A percentile compares a stretch with the other conserved stretches of the same genome.
Evolutionary conservation across 2,113 vertebrate genomes (phyloP).

Genomic region (human (Homo sapiens)): GRCh38 chr14:67224501-67225000

Average conservation of each 20-base stretch:
- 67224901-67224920: slow-evolving; percentile 7
- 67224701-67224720: neutral
- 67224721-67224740: neutral
- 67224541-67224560: neutral
- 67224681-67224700: slow-evolving; percentile 42
- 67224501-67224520: no score
- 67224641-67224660: slow-evolving; percentile 36
- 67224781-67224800: slow-evolving; percentile 32
- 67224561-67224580: slow-evolving; percentile 38
- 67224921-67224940: neutral
- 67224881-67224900: neutral
- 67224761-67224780: neutral
- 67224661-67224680: neutral
- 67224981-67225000: slow-evolving; percentile 56
- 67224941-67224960: neutral
- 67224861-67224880: neutral
- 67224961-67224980: neutral
- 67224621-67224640: slow-evolving; percentile 46
- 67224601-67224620: slow-evolving; percentile 46
- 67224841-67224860: neutral
- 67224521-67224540: no score
- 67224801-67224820: slow-evolving; percentile 12
- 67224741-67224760: neutral
- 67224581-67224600: slow-evolving; percentile 41
- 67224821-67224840: neutral